Percentiles rank a stretch among this genome's conserved stretches.
These are phyloP conservation scores for Margarornis squamiger DNA, from an alignment of 2,797 vertebrate species.

Conservation along the genomic window DNA sequence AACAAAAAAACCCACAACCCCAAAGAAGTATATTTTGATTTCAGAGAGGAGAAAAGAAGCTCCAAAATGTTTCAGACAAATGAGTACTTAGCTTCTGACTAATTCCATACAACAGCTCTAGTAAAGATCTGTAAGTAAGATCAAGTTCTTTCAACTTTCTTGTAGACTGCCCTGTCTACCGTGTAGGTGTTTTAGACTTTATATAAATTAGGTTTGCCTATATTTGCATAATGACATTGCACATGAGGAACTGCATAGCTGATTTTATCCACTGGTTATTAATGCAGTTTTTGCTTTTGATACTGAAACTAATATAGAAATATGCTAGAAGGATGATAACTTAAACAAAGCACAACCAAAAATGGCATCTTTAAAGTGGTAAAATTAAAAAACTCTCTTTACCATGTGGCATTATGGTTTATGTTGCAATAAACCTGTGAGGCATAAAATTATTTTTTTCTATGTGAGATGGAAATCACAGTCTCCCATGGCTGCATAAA, in stretches of 20 bases:
- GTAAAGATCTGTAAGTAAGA: background rate
- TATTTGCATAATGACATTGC: background rate
- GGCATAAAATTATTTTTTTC: background rate
- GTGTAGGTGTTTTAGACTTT: background rate
- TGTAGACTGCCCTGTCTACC: background rate
- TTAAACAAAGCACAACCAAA: background rate
- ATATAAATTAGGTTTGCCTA: background rate
- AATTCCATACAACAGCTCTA: background rate
- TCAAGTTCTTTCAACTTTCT: background rate
- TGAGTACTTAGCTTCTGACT: background rate
- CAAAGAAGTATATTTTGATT: background rate
- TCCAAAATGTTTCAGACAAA: background rate
- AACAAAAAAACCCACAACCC: background rate
- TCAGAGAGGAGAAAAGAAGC: background rate
- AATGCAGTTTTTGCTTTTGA: background rate
- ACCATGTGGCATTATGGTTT: background rate
- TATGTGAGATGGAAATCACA: background rate
- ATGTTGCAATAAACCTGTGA: background rate
- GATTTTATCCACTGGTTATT: background rate
- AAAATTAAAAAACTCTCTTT: background rate
- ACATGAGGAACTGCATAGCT: background rate
- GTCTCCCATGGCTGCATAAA: background rate
- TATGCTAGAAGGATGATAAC: background rate
- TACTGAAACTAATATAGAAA: background rate
- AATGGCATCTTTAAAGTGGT: background rate